Evolutionary conservation across 2,888 invertebrate genomes (phyloP).

Genomic region (Nomada lathburiana): DNA sequence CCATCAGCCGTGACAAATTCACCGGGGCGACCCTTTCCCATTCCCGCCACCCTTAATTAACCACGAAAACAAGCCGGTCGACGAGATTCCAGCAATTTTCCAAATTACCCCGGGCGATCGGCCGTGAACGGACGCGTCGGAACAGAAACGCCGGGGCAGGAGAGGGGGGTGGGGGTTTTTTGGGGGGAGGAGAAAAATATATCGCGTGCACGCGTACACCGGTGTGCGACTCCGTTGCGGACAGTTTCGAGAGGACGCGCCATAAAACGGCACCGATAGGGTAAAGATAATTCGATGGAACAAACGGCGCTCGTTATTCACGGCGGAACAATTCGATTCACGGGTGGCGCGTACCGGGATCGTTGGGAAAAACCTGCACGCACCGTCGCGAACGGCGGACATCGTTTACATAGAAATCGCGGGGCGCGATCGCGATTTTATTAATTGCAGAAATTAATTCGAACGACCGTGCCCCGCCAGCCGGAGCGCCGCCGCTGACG

Average conservation of each 20-base stretch:
- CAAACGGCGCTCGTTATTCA: slow-evolving; percentile 58
- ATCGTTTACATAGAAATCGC: slow-evolving; percentile 31
- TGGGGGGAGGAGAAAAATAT: not conserved
- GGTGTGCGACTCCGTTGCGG: not conserved
- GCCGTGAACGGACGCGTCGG: not conserved
- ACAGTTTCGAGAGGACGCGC: not conserved
- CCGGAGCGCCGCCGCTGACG: slow-evolving; percentile 45
- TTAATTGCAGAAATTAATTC: slow-evolving; percentile 64
- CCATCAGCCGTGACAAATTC: too few species aligned
- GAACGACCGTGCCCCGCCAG: slow-evolving; percentile 6
- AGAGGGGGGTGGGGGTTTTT: too few species aligned
- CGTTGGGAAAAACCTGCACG: slow-evolving; percentile 9
- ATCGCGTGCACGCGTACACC: too few species aligned
- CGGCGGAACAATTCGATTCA: slow-evolving; percentile 57
- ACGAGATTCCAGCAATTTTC: not conserved
- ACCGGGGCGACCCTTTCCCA: too few species aligned
- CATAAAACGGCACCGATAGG: slow-evolving; percentile 42
- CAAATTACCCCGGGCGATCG: slow-evolving; percentile 5
- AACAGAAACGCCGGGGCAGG: not conserved
- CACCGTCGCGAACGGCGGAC: not conserved
- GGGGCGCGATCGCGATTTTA: slow-evolving; percentile 59
- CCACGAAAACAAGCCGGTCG: not conserved
- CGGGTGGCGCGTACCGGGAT: slow-evolving; percentile 8
- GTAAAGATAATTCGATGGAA: slow-evolving; percentile 59
- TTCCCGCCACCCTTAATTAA: not conserved